phyloP scores from a whole-genome alignment of 2,797 vertebrate genomes.

The Gymnocypris eckloni region DNA sequence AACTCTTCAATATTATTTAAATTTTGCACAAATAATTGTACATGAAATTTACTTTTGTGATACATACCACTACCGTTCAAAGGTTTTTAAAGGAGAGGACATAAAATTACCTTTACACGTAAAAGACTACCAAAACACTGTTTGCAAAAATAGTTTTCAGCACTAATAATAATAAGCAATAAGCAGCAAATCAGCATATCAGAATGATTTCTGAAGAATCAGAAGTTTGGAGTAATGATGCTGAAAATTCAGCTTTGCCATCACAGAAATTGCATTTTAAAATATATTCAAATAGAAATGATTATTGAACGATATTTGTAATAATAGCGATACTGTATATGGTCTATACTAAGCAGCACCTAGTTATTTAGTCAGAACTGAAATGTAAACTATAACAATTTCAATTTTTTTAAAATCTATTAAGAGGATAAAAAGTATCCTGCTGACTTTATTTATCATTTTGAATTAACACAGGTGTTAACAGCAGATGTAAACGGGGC shows the following conservation, averaged over 20 bases:
- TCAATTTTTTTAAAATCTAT: not conserved
- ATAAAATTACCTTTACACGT: not conserved
- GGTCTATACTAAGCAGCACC: no score
- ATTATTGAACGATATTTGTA: not conserved
- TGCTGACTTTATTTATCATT: not conserved
- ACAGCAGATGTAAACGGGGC: conserved; percentile 12
- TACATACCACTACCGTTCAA: not conserved
- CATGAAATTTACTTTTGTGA: not conserved
- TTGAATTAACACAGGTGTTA: not conserved
- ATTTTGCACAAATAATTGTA: not conserved
- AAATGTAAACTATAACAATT: not conserved
- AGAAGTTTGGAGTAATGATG: not conserved
- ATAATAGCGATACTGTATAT: not conserved
- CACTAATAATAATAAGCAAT: not conserved
- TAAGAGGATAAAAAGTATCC: not conserved
- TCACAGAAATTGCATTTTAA: not conserved
- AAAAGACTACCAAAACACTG: not conserved
- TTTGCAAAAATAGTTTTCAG: not conserved
- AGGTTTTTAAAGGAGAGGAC: not conserved
- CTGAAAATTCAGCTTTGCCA: not conserved
- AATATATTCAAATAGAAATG: not conserved
- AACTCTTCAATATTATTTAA: not conserved
- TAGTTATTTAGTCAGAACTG: not conserved
- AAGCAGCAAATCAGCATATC: not conserved
- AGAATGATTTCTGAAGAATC: not conserved